phyloP scores from a whole-genome alignment of 1,140 invertebrate genomes.

The Tenebrio molitor region DNA sequence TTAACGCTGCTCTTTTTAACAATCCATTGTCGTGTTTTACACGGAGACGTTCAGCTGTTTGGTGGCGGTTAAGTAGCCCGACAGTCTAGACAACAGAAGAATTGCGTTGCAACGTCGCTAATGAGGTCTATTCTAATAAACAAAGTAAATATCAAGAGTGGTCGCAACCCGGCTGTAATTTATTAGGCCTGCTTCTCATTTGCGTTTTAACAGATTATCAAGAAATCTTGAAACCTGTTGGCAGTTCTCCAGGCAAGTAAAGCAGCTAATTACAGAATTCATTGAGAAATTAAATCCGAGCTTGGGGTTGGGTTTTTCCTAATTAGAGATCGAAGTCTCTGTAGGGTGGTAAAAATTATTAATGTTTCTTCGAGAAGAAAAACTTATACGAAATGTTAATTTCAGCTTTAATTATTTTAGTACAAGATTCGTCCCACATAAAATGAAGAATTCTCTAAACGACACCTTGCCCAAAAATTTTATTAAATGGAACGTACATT shows the following conservation, averaged over 20 bases:
- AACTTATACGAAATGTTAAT: no score
- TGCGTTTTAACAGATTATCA: constrained; percentile 9
- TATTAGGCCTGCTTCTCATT: constrained; percentile 11
- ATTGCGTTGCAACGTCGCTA: not conserved
- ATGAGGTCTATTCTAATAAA: constrained; percentile 3
- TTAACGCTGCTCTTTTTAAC: constrained; percentile 26
- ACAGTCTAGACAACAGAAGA: not conserved
- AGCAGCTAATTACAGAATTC: constrained; percentile 31
- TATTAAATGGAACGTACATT: no score
- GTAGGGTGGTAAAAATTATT: no score
- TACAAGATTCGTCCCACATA: no score
- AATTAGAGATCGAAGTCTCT: not conserved
- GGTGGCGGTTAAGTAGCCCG: not conserved
- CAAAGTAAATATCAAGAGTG: not conserved
- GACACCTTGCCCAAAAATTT: no score
- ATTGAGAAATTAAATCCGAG: not conserved
- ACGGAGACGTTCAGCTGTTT: not conserved
- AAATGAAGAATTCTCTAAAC: no score
- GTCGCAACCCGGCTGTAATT: not conserved
- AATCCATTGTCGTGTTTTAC: not conserved
- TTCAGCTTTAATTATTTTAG: no score
- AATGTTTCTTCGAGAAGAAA: no score
- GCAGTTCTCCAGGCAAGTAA: constrained; percentile 1
- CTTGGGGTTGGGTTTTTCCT: not conserved
- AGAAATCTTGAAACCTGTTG: constrained; percentile 21